phyloP scores from a whole-genome alignment of 2,797 vertebrate species.

The Perodicticus potto region DNA sequence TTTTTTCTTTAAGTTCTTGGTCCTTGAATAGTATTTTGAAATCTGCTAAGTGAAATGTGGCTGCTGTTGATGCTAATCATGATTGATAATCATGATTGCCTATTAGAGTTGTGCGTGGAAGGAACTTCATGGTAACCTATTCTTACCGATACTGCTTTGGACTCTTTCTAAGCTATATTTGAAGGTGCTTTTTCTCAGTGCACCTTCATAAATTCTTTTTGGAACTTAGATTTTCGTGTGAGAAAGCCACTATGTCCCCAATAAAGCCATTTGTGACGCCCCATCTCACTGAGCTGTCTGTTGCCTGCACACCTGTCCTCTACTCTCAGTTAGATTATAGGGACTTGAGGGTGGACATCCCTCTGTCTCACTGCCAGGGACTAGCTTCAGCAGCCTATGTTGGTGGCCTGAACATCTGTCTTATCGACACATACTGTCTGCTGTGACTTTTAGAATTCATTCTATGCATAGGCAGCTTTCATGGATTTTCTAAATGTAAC shows the following conservation, averaged over 20 bases:
- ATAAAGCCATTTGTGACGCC: not conserved
- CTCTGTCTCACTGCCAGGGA: not conserved
- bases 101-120: not conserved
- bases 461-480: not conserved
- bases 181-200: constrained; percentile 27
- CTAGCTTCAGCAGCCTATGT: accelerated
- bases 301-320: not conserved
- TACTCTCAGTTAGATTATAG: not conserved
- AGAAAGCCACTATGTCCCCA: not conserved
- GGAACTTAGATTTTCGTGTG: constrained; percentile 22
- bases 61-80: not conserved
- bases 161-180: not conserved
- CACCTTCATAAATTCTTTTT: constrained; percentile 44
- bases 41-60: not conserved
- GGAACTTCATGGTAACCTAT: not conserved
- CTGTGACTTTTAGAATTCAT: not conserved
- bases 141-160: not conserved
- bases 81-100: not conserved
- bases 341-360: not conserved
- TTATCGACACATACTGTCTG: not conserved
- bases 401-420: not conserved
- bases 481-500: not conserved
- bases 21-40: constrained; percentile 46
- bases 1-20: not conserved
- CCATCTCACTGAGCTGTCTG: not conserved